These are phyloP conservation scores for Ophion slaviceki DNA, from an alignment of 2,888 invertebrate genomes.

Conservation along the genomic window DNA sequence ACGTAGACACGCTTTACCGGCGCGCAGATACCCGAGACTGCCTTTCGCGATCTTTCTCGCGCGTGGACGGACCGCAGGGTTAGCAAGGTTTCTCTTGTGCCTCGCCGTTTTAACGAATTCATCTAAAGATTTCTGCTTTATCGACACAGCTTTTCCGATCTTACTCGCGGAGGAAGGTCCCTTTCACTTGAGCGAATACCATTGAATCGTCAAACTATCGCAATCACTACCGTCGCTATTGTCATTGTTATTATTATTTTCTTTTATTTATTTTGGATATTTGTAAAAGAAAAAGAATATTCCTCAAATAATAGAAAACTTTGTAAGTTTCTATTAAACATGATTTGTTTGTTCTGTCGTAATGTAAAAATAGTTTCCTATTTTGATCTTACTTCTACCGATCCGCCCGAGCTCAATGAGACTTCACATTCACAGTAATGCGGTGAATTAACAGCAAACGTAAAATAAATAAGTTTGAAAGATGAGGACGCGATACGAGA, in stretches of 20 bases:
- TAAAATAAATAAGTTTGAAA: slow-evolving; percentile 32
- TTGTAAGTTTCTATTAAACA: too few species aligned
- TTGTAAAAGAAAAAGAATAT: too few species aligned
- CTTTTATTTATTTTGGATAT: neutral
- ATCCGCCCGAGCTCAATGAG: neutral
- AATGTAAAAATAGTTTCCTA: too few species aligned
- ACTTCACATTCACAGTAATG: neutral
- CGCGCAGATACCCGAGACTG: slow-evolving; percentile 15
- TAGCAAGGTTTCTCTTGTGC: neutral
- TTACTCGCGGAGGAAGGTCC: neutral
- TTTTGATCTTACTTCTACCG: too few species aligned
- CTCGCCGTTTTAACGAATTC: neutral
- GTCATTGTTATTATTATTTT: neutral
- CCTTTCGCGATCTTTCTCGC: slow-evolving; percentile 22
- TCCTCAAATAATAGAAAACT: too few species aligned
- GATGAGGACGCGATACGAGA: slow-evolving; percentile 19
- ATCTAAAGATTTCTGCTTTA: slow-evolving; percentile 49
- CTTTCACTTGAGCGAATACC: neutral
- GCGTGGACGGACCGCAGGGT: neutral
- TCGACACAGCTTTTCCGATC: slow-evolving; percentile 38
- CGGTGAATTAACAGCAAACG: slow-evolving; percentile 9
- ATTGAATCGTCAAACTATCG: neutral
- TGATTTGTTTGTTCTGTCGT: too few species aligned
- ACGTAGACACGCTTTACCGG: slow-evolving; percentile 7
- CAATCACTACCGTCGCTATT: neutral